phyloP scores from a whole-genome alignment of 2,113 vertebrate species.

The Hyaena hyaena region DNA sequence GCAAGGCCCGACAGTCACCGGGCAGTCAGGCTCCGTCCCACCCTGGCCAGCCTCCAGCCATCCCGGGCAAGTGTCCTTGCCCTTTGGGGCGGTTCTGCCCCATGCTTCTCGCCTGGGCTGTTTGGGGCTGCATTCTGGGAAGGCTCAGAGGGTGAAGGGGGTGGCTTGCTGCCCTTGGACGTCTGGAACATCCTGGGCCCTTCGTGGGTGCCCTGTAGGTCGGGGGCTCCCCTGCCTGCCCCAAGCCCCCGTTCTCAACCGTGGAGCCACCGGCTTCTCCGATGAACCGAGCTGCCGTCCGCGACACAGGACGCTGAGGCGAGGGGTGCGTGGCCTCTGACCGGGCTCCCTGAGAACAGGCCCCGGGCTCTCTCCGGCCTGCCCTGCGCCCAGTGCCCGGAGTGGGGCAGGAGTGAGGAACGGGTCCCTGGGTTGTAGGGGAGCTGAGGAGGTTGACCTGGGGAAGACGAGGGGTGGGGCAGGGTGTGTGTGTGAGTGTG shows the following conservation, averaged over 20 bases:
- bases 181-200: background rate
- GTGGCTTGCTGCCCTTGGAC: background rate
- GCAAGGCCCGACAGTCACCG: background rate
- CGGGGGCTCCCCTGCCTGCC: background rate
- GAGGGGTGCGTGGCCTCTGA: fast-evolving
- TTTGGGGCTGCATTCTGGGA: background rate
- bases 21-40: background rate
- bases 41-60: background rate
- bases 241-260: fast-evolving
- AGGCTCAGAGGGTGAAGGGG: background rate
- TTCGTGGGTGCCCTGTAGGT: background rate
- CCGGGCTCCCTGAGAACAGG: background rate
- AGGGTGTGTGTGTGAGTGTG: background rate
- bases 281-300: fast-evolving
- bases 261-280: background rate
- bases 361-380: background rate
- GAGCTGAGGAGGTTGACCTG: background rate
- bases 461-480: background rate
- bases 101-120: background rate
- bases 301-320: fast-evolving
- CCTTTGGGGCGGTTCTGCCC: fast-evolving
- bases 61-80: too few relatives aligned
- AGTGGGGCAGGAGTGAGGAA: fast-evolving
- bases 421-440: background rate
- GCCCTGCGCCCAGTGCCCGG: background rate